phyloP scores from a whole-genome alignment of 2,113 vertebrate genomes.

The Pogona vitticeps region DNA sequence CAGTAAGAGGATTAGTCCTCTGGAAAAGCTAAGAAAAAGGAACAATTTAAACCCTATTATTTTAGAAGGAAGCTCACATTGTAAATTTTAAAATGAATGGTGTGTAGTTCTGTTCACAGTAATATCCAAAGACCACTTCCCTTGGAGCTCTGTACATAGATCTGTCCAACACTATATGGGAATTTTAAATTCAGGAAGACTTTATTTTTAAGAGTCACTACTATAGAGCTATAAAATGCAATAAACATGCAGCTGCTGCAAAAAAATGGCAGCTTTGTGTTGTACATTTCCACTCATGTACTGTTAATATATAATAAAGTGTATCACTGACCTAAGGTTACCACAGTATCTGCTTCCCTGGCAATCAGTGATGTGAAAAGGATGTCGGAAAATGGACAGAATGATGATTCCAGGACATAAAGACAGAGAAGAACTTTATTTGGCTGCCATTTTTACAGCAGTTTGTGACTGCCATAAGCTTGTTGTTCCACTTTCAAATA shows the following conservation, averaged over 20 bases:
- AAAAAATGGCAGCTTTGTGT: background rate
- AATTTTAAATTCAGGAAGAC: background rate
- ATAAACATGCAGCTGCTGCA: background rate
- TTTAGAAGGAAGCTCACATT: background rate
- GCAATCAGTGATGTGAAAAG: background rate
- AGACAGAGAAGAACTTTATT: background rate
- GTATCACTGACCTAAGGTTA: background rate
- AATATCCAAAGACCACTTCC: background rate
- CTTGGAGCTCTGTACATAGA: background rate
- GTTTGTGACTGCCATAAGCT: background rate
- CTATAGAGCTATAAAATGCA: background rate
- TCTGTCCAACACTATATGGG: background rate
- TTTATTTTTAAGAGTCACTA: background rate
- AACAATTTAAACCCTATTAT: slow-evolving; percentile 48
- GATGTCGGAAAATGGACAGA: background rate
- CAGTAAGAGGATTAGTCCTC: slow-evolving; percentile 89
- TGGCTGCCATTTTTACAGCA: background rate
- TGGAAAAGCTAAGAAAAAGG: slow-evolving; percentile 87
- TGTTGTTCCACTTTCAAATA: slow-evolving; percentile 8
- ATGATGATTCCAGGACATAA: background rate
- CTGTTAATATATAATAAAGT: background rate
- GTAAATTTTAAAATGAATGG: background rate
- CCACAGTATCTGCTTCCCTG: background rate
- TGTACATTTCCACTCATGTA: background rate
- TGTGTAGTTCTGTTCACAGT: background rate